Base-by-base conservation (phyloP, 2,797 vertebrate species). In the Sebastes steindachneri region DNA sequence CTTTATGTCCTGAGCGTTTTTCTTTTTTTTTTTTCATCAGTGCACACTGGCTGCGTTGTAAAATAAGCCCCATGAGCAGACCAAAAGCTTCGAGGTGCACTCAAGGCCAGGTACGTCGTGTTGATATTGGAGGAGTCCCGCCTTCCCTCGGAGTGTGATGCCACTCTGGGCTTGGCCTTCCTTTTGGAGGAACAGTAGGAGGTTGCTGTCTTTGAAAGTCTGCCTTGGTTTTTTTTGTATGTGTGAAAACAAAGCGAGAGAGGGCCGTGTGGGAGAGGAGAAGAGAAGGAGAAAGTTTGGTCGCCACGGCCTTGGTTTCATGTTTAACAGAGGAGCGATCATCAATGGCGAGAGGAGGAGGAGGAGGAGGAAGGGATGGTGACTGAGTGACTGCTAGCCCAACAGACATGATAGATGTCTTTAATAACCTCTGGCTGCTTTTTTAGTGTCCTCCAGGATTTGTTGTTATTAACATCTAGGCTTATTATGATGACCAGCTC, bases 391-490 rank as follows among this genome's bases (percentile, higher is more conserved):
- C 89, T 88, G 84, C 86, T 74, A 41, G 55, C 63, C 68, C 85
- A 72, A 77, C 80, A 89, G 86, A 93, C 89, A 88, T 95, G 94
- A 96, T 94, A 93, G 89, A 95, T 94, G 92, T 87, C 90, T 95
- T 96, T 95, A 96, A 96, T 95, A 95, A 95, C 90, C 90, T 91
- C 77, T 69, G 79, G 84, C 87, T 91, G 88, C 77, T 92, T 92
- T 91, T 91, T 88, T 90, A 84, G 85, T 73, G 75, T 90, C 90
- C 92, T 88, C 75, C 77, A 87, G 88, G 92, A 94, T 90, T 90
- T 93, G 90, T 88, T 95, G 95, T 95, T 93, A 95, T 95, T 95
- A 95, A 91, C 89, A 89, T 81, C 75, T 37, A 73, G 88, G 86
- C 93, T 94, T 94, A 93, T 95, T 93, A 94, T 94, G 89, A 93